phyloP scores from a whole-genome alignment of 2,797 vertebrate species.

The Catostomus latipinnis region DNA sequence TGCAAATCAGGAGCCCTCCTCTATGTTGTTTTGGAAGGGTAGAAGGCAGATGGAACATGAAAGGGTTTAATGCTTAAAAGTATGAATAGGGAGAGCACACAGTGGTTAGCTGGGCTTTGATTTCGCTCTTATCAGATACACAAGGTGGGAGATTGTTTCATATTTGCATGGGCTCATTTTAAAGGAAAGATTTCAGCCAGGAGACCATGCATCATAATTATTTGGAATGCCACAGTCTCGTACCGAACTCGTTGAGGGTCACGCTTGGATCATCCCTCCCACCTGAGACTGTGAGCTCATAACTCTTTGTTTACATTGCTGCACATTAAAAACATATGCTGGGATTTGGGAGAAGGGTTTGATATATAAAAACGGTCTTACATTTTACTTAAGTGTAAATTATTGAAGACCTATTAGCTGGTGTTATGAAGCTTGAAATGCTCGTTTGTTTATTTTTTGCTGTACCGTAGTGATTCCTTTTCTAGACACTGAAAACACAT shows the following conservation, averaged over 20 bases:
- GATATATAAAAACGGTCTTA: neutral
- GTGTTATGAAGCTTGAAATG: too few relatives aligned
- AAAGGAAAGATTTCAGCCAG: slow-evolving; percentile 30
- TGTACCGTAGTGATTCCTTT: too few relatives aligned
- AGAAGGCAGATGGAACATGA: slow-evolving; percentile 62
- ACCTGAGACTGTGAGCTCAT: slow-evolving; percentile 43
- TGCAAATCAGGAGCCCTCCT: slow-evolving; percentile 65
- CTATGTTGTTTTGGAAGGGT: slow-evolving; percentile 54
- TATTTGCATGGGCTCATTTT: slow-evolving; percentile 48
- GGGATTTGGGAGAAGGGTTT: neutral
- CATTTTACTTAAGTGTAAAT: neutral
- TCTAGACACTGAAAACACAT: too few relatives aligned
- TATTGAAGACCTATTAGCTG: too few relatives aligned
- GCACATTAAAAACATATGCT: slow-evolving; percentile 27
- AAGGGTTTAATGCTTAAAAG: slow-evolving; percentile 62
- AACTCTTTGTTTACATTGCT: slow-evolving; percentile 32
- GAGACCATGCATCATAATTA: slow-evolving; percentile 42
- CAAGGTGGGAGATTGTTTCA: slow-evolving; percentile 47
- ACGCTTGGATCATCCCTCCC: slow-evolving; percentile 26
- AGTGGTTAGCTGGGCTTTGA: slow-evolving; percentile 50
- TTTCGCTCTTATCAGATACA: slow-evolving; percentile 59
- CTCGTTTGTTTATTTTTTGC: too few relatives aligned
- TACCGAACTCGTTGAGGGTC: slow-evolving; percentile 21
- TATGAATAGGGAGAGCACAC: slow-evolving; percentile 57
- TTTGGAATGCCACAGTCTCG: slow-evolving; percentile 21